These are phyloP conservation scores for Trissoscelio sp. DNA, from an alignment of 2,888 invertebrate genomes.

Conservation along the genomic window DNA sequence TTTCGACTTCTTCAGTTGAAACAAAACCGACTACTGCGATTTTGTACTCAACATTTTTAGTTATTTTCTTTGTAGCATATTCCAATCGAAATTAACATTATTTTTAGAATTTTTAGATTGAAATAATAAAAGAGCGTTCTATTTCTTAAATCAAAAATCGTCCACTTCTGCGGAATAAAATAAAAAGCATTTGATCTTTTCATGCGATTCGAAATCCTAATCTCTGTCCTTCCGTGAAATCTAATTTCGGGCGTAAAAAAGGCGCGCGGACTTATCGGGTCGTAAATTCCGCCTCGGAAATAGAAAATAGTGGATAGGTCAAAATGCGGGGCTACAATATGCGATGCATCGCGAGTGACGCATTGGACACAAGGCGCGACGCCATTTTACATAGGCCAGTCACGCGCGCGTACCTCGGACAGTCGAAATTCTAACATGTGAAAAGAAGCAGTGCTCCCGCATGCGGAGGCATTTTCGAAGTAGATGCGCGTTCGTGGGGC, in stretches of 20 bases:
- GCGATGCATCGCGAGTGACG: constrained; percentile 51
- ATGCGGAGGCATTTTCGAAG: constrained; percentile 56
- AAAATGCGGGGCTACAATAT: constrained; percentile 36
- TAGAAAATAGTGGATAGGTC: constrained; percentile 55
- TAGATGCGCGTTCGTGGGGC: constrained; percentile 60
- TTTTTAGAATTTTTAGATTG: no score
- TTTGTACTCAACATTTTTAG: constrained; percentile 4
- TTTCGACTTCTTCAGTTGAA: neutral
- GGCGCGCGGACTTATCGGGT: constrained; percentile 22
- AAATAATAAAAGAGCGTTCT: no score
- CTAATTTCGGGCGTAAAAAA: constrained; percentile 12
- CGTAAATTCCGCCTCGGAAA: constrained; percentile 36
- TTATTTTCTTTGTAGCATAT: neutral
- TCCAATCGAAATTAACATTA: neutral
- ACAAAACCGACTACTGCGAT: neutral
- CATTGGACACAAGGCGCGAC: constrained; percentile 51
- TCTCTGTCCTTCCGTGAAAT: constrained; percentile 21
- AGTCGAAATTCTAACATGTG: constrained; percentile 57
- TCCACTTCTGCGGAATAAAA: neutral
- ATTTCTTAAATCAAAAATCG: no score
- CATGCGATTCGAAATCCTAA: no score
- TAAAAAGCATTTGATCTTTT: neutral
- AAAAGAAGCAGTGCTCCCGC: constrained; percentile 50
- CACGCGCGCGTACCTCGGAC: constrained; percentile 75
- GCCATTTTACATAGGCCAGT: constrained; percentile 56